These are phyloP conservation scores for Empidonax alnorum DNA, from an alignment of 2,113 vertebrate species.

Conservation along the genomic window DNA sequence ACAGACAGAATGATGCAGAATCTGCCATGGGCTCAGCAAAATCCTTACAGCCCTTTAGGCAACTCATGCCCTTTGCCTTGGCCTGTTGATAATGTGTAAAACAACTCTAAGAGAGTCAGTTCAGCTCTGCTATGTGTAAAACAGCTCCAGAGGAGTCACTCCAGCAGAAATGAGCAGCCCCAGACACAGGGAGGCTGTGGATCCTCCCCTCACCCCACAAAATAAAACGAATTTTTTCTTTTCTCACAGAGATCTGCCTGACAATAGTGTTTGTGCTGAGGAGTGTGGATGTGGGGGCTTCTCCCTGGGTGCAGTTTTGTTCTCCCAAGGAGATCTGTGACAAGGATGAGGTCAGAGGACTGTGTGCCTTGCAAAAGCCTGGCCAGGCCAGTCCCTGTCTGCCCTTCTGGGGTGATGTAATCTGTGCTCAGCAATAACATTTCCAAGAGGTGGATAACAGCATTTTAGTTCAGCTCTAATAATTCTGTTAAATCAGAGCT, in stretches of 20 bases:
- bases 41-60: background rate
- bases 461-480: conserved; percentile 63
- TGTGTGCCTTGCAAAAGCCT: background rate
- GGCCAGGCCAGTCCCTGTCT: background rate
- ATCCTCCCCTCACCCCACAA: accelerated
- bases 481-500: conserved; percentile 58
- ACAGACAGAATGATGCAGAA: background rate
- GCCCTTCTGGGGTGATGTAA: background rate
- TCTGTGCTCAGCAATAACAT: background rate
- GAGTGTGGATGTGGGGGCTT: background rate
- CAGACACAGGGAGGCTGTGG: background rate
- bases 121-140: background rate
- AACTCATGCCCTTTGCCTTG: background rate
- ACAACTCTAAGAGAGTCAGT: background rate
- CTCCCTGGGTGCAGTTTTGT: background rate
- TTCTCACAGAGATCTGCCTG: background rate
- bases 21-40: background rate
- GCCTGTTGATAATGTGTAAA: background rate
- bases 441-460: conserved; percentile 25
- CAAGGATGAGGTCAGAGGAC: background rate
- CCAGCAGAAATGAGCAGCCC: background rate
- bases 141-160: background rate
- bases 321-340: background rate
- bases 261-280: background rate
- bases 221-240: accelerated